A percentile compares a stretch with the other conserved stretches of the same genome.
These are phyloP conservation scores for Pyrrhosoma nymphula DNA, from an alignment of 2,888 invertebrate genomes.

Conservation along the genomic window DNA sequence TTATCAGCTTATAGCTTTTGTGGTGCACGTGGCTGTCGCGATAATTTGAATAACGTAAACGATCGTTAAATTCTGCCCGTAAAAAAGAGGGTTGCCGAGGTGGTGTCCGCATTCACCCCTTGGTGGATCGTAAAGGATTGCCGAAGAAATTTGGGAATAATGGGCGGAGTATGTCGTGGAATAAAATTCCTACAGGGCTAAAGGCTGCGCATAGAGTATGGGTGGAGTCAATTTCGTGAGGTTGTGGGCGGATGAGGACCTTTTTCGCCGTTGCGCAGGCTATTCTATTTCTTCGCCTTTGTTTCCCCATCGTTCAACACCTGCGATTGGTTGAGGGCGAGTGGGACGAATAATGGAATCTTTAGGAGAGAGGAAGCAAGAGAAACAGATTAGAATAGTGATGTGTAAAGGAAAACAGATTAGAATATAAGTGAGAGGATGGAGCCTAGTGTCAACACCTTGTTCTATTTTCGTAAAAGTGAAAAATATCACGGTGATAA, in stretches of 20 bases:
- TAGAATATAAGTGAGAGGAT: too few relatives aligned
- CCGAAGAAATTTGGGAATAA: neutral
- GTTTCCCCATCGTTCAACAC: slow-evolving; percentile 50
- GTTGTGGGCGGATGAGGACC: slow-evolving; percentile 38
- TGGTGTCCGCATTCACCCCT: neutral
- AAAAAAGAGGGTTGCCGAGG: neutral
- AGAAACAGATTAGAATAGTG: too few relatives aligned
- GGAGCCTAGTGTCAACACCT: too few relatives aligned
- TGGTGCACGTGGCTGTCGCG: neutral
- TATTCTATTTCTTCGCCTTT: neutral
- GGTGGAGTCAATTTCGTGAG: slow-evolving; percentile 43
- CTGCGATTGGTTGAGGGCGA: neutral
- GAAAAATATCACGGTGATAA: too few relatives aligned
- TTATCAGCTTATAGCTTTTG: neutral
- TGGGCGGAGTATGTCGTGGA: neutral
- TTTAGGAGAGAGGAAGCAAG: slow-evolving; percentile 1
- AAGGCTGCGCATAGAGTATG: slow-evolving; percentile 41
- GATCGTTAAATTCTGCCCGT: neutral
- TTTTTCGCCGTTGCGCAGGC: slow-evolving; percentile 33
- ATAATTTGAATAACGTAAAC: neutral
- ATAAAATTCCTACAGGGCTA: neutral
- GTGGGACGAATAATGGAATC: slow-evolving; percentile 54
- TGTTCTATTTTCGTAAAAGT: too few relatives aligned
- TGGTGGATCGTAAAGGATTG: neutral
- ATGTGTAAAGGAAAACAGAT: too few relatives aligned